These are phyloP conservation scores for Brachionus koreanus DNA, from an alignment of 1,140 invertebrate genomes.

Conservation along the genomic window DNA sequence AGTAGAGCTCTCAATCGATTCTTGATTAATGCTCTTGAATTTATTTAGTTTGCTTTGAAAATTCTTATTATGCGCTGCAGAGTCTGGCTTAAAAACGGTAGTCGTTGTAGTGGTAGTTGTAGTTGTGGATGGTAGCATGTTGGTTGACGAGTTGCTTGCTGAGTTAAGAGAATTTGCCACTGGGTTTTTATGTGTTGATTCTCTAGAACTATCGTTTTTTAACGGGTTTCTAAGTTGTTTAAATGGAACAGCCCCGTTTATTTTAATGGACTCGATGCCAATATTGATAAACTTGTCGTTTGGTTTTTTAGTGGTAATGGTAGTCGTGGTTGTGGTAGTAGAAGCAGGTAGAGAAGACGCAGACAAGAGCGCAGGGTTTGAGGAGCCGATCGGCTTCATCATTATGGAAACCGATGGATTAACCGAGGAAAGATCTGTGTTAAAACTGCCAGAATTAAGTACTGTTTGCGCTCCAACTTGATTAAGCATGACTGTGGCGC, in stretches of 20 bases:
- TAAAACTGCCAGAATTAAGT: background rate
- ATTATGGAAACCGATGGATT: conserved; percentile 30
- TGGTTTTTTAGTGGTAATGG: conserved; percentile 9
- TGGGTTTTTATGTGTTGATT: background rate
- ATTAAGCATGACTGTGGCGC: background rate
- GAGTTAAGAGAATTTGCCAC: background rate
- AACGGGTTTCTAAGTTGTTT: conserved; percentile 10
- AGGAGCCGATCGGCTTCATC: conserved; percentile 15
- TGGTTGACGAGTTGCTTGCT: background rate
- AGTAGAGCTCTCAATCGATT: background rate
- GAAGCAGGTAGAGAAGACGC: background rate
- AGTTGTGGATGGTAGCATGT: background rate
- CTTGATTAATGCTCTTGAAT: conserved; percentile 5
- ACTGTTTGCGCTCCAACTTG: background rate
- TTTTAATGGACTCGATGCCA: conserved; percentile 38
- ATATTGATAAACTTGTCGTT: conserved; percentile 40
- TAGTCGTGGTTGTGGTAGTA: conserved; percentile 33
- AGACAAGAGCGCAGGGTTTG: background rate
- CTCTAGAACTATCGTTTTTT: background rate
- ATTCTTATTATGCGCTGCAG: background rate
- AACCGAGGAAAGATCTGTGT: background rate
- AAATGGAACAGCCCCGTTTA: conserved; percentile 38
- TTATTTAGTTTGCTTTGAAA: conserved; percentile 7
- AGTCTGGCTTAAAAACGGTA: background rate
- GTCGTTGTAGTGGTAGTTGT: conserved; percentile 39